Evolutionary conservation across 2,888 invertebrate genomes (phyloP), one percentile per base, ranked within the genome.

Genomic region (Diaperis boleti): DNA sequence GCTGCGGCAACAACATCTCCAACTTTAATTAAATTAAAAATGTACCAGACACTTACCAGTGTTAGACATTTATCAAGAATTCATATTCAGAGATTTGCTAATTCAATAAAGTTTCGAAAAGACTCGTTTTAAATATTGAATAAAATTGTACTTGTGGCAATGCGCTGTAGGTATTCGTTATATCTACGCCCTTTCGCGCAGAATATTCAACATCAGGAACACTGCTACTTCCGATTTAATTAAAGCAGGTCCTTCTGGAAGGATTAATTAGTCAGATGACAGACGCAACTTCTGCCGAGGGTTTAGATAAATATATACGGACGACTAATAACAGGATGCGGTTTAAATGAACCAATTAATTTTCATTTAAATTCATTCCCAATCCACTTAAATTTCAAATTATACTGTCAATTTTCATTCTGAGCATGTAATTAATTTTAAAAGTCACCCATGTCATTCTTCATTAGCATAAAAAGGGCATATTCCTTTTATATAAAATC

Each of bases 221-320:
- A 73, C 71, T 74, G 76, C 75, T 74, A 76, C 76, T 78, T 76
- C 75, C 75, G 76, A 78, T 78, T 77, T 78, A 78, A 78, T 78
- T 78, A 78, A 77, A 76, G 73, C 74, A 72, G 75, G 75, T 76
- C 75, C 76, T 77, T 74, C 75, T 74, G 72, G 73, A 74, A 75
- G 77, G 77, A 77, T 78, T 78, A 78, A 78, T 78, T 78, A 78
- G 76, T 75, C 72, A 72, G 76, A 76, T 76, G 77, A 76, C 76
- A 75, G 78, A 74, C 72, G 76, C 74, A 72, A 76, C 75, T 74
- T 72, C 72, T 67, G 67, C 63, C 62, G 67, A 69, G 74, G 73
- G 70, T 72, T 69, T 73, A 71, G 72, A 77, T 76, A 77, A 76
- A 76, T 76, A 75, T 75, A 73, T 74, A 72, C 74, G 72, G 69